Base-by-base conservation (phyloP, 2,888 invertebrate genomes). In the Therioaphis trifolii region DNA sequence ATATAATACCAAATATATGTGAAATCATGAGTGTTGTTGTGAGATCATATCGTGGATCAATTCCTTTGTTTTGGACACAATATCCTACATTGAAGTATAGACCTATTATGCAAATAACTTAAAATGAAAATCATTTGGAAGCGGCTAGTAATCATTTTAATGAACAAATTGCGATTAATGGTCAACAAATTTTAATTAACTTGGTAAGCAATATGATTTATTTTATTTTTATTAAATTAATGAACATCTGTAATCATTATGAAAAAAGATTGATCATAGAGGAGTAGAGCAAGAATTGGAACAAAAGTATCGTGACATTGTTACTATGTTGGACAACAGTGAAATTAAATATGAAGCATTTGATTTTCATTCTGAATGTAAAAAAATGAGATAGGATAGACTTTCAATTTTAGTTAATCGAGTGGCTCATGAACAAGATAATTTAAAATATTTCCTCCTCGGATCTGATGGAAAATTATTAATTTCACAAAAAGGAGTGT, bases 351-450 rank as follows among this genome's bases (percentile, higher is more conserved):
- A 99, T 89, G 98, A 98, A 89, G 94, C 96, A 9, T 99, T 99
- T 90, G 99, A 99, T 90, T 99, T 99, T 89, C 99, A 99, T 90
- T 92, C 95, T 1, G 99, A 99, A 90, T 99, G 99, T 88, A 92
- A 96, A 46, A 94, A 95, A 88, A 95, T 99, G 96, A 92, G 96
- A 76, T 99, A 98, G 96, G 95, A 98, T 88, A 91, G 97, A 24
- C 91, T 99, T 27, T 93, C 94, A 85, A 93, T 98, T 87, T 91
- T 99, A 72, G 93, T 96, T 86, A 96, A 98, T 89, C 91, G 96
- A 85, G 90, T 98, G 84, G 91, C 94, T 0, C 92, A 93, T 86
- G 96, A 96, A 87, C 93, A 95, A 88, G 93, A 95, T 84, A 94
- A 95, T 87, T 96, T 96, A 90, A 94, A 95, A 0, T 96, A 94